Conservation (phyloP, 2,888 invertebrate species). For the Ormyrus thymus region DNA sequence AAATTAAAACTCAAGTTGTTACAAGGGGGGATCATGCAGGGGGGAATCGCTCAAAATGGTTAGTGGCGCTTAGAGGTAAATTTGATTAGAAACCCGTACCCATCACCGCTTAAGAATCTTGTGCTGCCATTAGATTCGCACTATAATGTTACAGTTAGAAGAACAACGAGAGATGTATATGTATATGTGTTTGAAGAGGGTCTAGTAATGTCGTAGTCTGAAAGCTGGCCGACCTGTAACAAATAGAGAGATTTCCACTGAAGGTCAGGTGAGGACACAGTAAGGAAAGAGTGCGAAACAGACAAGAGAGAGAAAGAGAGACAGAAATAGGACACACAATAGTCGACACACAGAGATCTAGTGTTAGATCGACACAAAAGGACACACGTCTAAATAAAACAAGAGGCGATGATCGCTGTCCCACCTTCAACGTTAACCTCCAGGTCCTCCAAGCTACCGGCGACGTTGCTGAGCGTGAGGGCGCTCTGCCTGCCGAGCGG, state of each 20-base stretch:
- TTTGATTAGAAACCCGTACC: constrained; percentile 37
- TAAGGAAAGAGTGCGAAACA: not conserved
- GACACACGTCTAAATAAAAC: too few species aligned
- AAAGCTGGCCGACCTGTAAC: constrained; percentile 76
- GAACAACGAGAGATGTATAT: constrained; percentile 62
- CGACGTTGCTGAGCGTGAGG: constrained; percentile 80
- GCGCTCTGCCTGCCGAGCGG: constrained; percentile 73
- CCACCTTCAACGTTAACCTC: constrained; percentile 97
- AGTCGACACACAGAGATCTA: too few species aligned
- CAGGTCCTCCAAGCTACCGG: constrained; percentile 92
- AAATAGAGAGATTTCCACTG: constrained; percentile 72
- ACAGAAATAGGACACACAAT: not conserved
- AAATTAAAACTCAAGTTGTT: not conserved
- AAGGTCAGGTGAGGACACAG: constrained; percentile 61
- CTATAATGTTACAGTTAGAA: constrained; percentile 37
- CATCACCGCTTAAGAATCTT: constrained; percentile 48
- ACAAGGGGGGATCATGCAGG: constrained; percentile 3
- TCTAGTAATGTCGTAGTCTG: constrained; percentile 77
- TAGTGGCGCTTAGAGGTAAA: constrained; percentile 11
- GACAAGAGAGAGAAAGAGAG: constrained; percentile 22
- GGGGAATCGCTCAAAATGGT: not conserved
- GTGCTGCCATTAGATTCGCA: constrained; percentile 42
- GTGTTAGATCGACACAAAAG: too few species aligned
- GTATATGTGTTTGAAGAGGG: constrained; percentile 63
- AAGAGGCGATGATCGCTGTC: constrained; percentile 58